A percentile compares a stretch with the other conserved stretches of the same genome.
Conservation (phyloP, 2,113 vertebrate genomes). For the Gavialis gangeticus region DNA sequence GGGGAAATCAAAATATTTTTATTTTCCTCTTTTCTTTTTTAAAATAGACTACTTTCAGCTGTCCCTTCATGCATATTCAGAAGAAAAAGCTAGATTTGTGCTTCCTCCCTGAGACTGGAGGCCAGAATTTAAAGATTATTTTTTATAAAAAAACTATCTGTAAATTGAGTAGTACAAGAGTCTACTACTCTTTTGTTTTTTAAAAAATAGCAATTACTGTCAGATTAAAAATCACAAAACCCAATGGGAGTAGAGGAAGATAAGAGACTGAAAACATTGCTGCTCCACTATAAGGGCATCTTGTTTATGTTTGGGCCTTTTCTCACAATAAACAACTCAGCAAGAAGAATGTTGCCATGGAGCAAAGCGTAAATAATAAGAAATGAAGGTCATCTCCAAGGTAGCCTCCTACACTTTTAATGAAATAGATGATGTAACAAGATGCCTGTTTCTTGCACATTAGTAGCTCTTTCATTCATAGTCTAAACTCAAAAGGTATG, state of each 20-base stretch:
- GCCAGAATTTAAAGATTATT: background rate
- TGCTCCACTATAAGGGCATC: background rate
- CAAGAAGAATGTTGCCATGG: accelerated
- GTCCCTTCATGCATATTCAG: background rate
- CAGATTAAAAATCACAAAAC: background rate
- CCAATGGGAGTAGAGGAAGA: background rate
- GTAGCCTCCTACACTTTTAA: background rate
- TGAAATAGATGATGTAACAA: background rate
- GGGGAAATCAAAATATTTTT: background rate
- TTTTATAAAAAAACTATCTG: background rate
- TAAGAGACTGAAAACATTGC: background rate
- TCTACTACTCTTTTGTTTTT: background rate
- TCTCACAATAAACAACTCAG: background rate
- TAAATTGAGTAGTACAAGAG: background rate
- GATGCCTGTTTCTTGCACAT: background rate
- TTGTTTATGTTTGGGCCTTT: accelerated
- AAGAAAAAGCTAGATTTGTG: background rate
- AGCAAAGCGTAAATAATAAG: background rate
- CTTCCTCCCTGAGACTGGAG: background rate
- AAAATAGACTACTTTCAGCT: background rate
- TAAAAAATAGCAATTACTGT: background rate
- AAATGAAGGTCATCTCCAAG: background rate
- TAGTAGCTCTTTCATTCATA: background rate
- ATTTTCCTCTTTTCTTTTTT: background rate
- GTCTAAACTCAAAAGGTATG: background rate